Percentiles rank a stretch among this genome's conserved stretches.
These are phyloP conservation scores for Acomys russatus DNA, from an alignment of 2,797 vertebrate species.

Conservation along the genomic window DNA sequence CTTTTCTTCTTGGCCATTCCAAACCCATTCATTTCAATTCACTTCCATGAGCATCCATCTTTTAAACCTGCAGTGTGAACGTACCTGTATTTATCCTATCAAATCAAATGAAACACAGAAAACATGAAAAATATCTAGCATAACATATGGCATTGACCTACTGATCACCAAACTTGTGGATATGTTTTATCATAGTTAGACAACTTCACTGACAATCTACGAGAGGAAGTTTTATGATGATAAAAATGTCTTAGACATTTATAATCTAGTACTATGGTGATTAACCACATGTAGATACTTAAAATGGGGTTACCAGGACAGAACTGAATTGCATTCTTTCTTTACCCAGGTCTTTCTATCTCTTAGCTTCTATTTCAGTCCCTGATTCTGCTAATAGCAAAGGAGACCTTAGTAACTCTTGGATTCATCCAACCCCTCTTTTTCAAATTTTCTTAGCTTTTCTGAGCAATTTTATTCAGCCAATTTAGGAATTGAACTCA, in stretches of 20 bases:
- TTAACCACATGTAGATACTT: not conserved
- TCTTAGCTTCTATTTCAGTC: not conserved
- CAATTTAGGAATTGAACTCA: not conserved
- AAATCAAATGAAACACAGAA: not conserved
- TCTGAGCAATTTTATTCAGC: not conserved
- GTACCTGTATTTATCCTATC: not conserved
- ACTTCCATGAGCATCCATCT: not conserved
- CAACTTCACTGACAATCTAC: not conserved
- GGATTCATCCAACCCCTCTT: not conserved
- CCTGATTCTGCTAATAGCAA: not conserved
- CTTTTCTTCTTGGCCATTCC: not conserved
- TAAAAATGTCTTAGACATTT: not conserved
- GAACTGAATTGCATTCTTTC: slow-evolving; percentile 20
- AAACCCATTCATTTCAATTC: not conserved
- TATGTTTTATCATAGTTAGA: not conserved
- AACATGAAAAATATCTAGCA: not conserved
- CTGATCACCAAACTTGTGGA: not conserved
- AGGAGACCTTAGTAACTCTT: not conserved
- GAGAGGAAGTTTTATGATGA: not conserved
- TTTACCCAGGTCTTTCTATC: not conserved
- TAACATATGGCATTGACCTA: not conserved
- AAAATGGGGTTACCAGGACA: not conserved
- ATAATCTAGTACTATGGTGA: not conserved
- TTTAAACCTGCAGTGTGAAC: not conserved
- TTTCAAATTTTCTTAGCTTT: not conserved